Conservation (phyloP, 2,888 invertebrate species). For the Ypsolopha scabrella region DNA sequence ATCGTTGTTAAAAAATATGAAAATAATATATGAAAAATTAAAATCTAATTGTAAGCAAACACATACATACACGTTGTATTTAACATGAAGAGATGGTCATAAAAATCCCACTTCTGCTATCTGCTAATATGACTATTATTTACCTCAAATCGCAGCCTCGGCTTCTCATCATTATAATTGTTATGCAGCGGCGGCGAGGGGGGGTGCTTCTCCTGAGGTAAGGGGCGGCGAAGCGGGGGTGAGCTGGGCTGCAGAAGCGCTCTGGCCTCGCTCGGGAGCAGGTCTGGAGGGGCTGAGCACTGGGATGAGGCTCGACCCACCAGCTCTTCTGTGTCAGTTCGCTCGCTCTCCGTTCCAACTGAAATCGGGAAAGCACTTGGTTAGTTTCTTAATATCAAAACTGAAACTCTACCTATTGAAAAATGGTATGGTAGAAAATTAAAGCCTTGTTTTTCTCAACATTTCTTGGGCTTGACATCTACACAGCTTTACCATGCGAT, state of each 20-base stretch:
- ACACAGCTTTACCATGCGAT: no score
- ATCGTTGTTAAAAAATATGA: no score
- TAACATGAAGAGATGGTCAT: slow-evolving; percentile 9
- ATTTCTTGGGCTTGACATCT: no score
- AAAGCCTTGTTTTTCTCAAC: no score
- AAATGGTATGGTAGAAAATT: no score
- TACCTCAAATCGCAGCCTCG: slow-evolving; percentile 58
- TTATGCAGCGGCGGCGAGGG: slow-evolving; percentile 9
- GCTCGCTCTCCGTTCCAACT: slow-evolving; percentile 74
- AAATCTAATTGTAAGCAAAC: no score
- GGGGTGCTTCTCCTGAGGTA: background rate
- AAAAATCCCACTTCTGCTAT: background rate
- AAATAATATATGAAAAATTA: no score
- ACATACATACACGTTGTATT: no score
- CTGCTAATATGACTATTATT: slow-evolving; percentile 6
- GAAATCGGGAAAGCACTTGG: slow-evolving; percentile 24
- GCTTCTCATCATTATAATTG: slow-evolving; percentile 39
- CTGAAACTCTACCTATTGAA: no score
- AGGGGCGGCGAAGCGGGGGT: slow-evolving; percentile 17
- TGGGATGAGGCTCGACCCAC: slow-evolving; percentile 74
- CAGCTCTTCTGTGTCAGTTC: slow-evolving; percentile 79
- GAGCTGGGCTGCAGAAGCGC: slow-evolving; percentile 50
- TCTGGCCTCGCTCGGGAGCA: slow-evolving; percentile 69
- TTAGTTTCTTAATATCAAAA: background rate
- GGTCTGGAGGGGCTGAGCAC: slow-evolving; percentile 74